These are phyloP conservation scores for Ypsolopha scabrella DNA, from an alignment of 2,888 invertebrate species.

Conservation along the genomic window DNA sequence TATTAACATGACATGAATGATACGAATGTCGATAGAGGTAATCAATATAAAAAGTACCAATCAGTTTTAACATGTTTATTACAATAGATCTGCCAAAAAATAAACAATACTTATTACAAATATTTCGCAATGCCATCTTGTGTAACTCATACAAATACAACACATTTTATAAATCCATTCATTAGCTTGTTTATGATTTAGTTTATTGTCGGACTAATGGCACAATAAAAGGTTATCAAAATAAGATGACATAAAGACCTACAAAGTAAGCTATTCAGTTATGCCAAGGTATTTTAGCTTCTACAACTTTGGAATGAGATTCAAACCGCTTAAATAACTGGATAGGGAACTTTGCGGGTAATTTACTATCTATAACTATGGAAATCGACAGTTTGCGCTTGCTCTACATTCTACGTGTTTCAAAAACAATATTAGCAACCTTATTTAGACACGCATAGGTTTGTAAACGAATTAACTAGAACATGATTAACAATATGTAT, in stretches of 20 bases:
- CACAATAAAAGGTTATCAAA: slow-evolving; percentile 4
- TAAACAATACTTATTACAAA: not conserved
- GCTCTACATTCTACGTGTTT: too few species aligned
- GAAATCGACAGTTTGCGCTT: too few species aligned
- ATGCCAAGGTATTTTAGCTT: too few species aligned
- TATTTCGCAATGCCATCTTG: not conserved
- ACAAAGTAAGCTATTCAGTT: not conserved
- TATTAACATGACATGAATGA: too few species aligned
- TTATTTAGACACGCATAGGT: too few species aligned
- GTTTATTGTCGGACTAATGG: slow-evolving; percentile 4
- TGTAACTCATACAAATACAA: not conserved
- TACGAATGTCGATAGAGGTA: not conserved
- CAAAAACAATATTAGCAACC: too few species aligned
- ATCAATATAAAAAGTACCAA: not conserved
- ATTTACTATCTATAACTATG: too few species aligned
- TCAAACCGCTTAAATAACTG: too few species aligned
- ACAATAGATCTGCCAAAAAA: not conserved
- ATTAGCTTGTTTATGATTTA: not conserved
- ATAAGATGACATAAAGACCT: not conserved
- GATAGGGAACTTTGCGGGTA: too few species aligned
- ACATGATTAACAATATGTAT: too few species aligned
- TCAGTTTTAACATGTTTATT: not conserved
- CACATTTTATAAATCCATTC: not conserved
- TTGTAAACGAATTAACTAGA: too few species aligned
- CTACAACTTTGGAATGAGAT: too few species aligned